Conservation (phyloP, 1,140 invertebrate species). For the Papilio machaon region DNA sequence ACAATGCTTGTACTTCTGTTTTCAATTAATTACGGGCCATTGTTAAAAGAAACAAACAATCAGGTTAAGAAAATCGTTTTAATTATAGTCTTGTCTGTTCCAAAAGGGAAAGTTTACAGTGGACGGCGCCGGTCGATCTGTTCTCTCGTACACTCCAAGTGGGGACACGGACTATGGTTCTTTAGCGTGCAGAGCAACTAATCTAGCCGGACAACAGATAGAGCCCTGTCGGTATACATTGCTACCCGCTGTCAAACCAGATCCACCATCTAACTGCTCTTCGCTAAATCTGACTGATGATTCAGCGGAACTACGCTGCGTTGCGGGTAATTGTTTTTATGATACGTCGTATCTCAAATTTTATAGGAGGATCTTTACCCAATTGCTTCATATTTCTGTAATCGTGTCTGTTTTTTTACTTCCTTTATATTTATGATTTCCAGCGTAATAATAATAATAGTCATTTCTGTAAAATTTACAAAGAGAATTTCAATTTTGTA, state of each 20-base stretch:
- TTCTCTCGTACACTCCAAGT: slow-evolving; percentile 90
- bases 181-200: slow-evolving; percentile 86
- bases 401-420: too few species aligned
- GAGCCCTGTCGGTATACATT: slow-evolving; percentile 87
- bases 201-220: slow-evolving; percentile 86
- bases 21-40: neutral
- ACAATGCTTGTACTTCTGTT: slow-evolving; percentile 27
- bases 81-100: slow-evolving; percentile 34
- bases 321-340: slow-evolving; percentile 62
- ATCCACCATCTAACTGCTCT: slow-evolving; percentile 89
- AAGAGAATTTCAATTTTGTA: slow-evolving; percentile 37
- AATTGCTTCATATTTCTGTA: too few species aligned
- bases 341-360: too few species aligned
- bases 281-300: slow-evolving; percentile 89
- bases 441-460: neutral
- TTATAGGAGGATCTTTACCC: too few species aligned
- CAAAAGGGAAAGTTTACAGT: slow-evolving; percentile 65
- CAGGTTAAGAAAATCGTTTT: slow-evolving; percentile 22
- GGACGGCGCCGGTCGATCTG: slow-evolving; percentile 79
- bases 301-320: slow-evolving; percentile 84
- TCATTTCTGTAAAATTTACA: neutral
- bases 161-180: slow-evolving; percentile 88
- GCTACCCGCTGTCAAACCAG: slow-evolving; percentile 88
- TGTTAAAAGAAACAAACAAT: neutral
- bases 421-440: neutral